Base-by-base conservation (phyloP, 2,888 invertebrate genomes). In the Epinotia demarniana region DNA sequence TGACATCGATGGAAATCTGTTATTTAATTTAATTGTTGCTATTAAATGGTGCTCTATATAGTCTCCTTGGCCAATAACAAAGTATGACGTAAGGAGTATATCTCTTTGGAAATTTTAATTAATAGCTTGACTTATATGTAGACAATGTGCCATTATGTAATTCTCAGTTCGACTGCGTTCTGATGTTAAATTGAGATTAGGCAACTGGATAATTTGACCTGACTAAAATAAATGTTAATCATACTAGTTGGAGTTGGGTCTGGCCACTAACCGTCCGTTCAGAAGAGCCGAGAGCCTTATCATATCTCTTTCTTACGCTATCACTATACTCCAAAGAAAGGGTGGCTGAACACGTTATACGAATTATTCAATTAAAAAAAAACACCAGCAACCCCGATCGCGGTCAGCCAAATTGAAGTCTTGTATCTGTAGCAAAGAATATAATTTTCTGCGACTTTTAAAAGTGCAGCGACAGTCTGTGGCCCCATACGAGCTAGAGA, bases 121-220 rank as follows among this genome's bases (percentile, higher is more conserved):
- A 72, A 57, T 57, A 33, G 57, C 39, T 64, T 12, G 46, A 39
- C 63, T 43, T 49, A 64, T 70, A 64, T 39, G 69, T 69, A 46
- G 53, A 58, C 63, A 74, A 27, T 57, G 46, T 61, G 49, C n/a
- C 27, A 63, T 49, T 39, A 23, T 63, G 49, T 63, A 49, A 63
- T 70, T 58, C 43, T 68, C 33, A 39, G 58, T 63, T 58, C 33
- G 63, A 74, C 49, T 76, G 73, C 58, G 72, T 67, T 76, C 75
- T 75, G 49, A 68, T 77, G 78, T 76, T 72, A 77, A 77, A 76
- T 73, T 78, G 58, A 76, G 78, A 77, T 68, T 63, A 68, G 57
- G 77, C 68, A 77, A 77, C 77, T 75, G 62, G 57, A 69, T 70
- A 71, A 75, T 78, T 72, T 69, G 49, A 66, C 13, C 60, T 18